Evolutionary conservation across 2,113 vertebrate genomes (phyloP).

Genomic region (Psittacara wagleri): DNA sequence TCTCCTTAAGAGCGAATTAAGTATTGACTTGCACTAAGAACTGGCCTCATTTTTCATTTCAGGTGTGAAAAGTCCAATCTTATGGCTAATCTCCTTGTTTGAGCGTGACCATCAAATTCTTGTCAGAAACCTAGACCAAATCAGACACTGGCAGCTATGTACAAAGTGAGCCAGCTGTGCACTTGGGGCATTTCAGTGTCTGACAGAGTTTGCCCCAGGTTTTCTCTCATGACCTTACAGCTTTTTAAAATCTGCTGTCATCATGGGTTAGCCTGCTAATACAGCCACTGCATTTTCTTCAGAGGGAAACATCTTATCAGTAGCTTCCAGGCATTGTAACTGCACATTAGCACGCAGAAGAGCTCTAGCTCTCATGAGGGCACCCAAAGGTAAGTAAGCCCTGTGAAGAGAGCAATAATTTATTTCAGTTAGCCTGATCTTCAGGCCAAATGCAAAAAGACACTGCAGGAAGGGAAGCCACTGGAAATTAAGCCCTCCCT

Average conservation of each 20-base stretch:
- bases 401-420: accelerated
- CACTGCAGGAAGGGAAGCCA: not conserved
- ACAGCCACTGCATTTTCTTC: not conserved
- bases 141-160: not conserved
- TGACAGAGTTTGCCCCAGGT: not conserved
- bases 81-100: not conserved
- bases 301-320: not conserved
- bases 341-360: not conserved
- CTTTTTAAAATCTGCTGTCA: not conserved
- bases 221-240: not conserved
- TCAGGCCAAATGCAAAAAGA: not conserved
- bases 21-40: not conserved
- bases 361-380: not conserved
- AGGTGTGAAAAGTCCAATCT: not conserved
- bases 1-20: not conserved
- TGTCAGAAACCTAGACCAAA: not conserved
- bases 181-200: not conserved
- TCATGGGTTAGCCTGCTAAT: not conserved
- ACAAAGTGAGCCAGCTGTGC: not conserved
- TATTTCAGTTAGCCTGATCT: not conserved
- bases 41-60: not conserved
- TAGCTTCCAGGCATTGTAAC: not conserved
- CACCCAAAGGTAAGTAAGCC: not conserved
- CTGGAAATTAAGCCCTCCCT: not conserved
- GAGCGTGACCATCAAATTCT: not conserved